phyloP scores from a whole-genome alignment of 2,797 vertebrate species.

The Scomberomorus guttatus region DNA sequence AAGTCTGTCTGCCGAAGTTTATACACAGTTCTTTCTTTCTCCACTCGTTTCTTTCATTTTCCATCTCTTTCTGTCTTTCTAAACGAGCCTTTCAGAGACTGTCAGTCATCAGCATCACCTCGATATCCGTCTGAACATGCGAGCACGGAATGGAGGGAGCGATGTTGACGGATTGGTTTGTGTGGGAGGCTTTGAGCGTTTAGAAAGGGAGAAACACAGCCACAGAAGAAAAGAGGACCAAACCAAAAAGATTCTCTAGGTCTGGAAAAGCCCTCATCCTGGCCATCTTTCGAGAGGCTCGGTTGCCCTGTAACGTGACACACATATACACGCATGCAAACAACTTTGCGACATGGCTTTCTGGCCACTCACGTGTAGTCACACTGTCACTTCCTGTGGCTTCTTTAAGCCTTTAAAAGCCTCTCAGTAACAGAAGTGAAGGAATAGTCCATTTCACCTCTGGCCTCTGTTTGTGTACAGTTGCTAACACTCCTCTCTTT shows the following conservation, averaged over 20 bases:
- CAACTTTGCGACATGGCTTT: conserved; percentile 5
- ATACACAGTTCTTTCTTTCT: conserved; percentile 27
- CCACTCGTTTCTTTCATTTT: conserved; percentile 8
- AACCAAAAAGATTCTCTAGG: conserved; percentile 9
- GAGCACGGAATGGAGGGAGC: conserved; percentile 40
- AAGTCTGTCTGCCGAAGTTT: conserved; percentile 37
- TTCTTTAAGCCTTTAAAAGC: background rate
- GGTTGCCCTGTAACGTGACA: background rate
- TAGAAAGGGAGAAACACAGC: conserved; percentile 32
- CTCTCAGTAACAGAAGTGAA: conserved; percentile 17
- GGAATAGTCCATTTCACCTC: conserved; percentile 12
- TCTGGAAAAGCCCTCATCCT: conserved; percentile 29
- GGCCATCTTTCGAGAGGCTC: conserved; percentile 3
- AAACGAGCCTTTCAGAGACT: conserved; percentile 68
- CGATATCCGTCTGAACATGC: conserved; percentile 63
- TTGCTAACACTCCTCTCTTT: conserved; percentile 23
- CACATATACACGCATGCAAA: background rate
- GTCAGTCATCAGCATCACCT: conserved; percentile 74
- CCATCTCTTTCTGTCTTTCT: conserved; percentile 35
- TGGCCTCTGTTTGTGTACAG: conserved; percentile 4
- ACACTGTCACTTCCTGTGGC: too few species aligned
- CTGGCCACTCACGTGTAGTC: conserved; percentile 9
- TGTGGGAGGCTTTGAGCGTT: conserved; percentile 33
- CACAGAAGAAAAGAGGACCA: conserved; percentile 20
- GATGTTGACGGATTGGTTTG: conserved; percentile 61